Evolutionary conservation across 2,888 invertebrate species (phyloP).

Genomic region (Sphinx pinastri): DNA sequence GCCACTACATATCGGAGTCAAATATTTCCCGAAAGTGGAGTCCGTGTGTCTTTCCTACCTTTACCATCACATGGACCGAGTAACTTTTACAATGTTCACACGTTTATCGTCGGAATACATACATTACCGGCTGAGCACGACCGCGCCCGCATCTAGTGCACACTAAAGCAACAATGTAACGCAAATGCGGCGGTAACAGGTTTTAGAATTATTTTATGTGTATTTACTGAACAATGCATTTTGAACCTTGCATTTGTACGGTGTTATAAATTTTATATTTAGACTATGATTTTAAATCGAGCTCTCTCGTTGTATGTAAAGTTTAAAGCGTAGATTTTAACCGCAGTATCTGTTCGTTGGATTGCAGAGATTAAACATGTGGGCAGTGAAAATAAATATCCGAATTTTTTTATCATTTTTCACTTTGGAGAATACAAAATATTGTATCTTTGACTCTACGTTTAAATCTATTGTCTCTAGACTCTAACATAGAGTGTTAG

Average conservation of each 20-base stretch:
- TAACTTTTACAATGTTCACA: constrained; percentile 44
- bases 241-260: constrained; percentile 4
- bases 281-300: background rate
- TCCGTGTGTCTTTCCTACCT: constrained; percentile 38
- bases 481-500: too few relatives aligned
- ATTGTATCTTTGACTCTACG: too few relatives aligned
- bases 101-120: constrained; percentile 45
- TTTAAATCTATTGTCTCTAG: too few relatives aligned
- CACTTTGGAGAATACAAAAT: too few relatives aligned
- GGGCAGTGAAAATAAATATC: too few relatives aligned
- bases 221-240: constrained; percentile 15
- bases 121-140: constrained; percentile 30
- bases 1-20: too few relatives aligned
- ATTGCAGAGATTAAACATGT: too few relatives aligned
- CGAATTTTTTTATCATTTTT: too few relatives aligned
- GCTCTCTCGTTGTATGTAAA: background rate
- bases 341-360: too few relatives aligned
- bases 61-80: constrained; percentile 38
- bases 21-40: background rate
- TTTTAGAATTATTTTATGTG: constrained; percentile 36
- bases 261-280: background rate
- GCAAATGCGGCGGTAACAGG: constrained; percentile 33
- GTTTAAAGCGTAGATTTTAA: too few relatives aligned
- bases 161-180: constrained; percentile 47
- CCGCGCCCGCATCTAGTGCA: constrained; percentile 22